A percentile compares a stretch with the other conserved stretches of the same genome.
Conservation (phyloP, 2,113 vertebrate species). For the Propithecus coquereli region DNA sequence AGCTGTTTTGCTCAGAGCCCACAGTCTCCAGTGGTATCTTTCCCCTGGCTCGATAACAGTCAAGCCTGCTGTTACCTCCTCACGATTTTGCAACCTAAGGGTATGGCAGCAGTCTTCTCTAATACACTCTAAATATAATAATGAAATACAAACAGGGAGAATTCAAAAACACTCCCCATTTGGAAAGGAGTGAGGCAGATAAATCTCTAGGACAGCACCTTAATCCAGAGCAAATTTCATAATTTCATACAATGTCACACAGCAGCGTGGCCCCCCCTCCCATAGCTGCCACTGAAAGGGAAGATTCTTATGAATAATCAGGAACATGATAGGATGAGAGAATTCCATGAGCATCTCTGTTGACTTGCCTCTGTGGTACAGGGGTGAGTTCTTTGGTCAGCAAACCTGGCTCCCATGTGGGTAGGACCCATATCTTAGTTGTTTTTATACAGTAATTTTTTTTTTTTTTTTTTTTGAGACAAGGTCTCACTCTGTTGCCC, state of each 20-base stretch:
- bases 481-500: no score
- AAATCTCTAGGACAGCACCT: neutral
- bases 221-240: neutral
- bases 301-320: neutral
- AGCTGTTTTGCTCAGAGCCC: neutral
- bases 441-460: neutral
- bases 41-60: neutral
- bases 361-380: neutral
- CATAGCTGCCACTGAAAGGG: neutral
- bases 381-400: neutral
- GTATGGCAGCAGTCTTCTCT: rapidly evolving
- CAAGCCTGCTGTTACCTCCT: rapidly evolving
- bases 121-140: no score
- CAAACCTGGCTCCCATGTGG: neutral
- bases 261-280: neutral
- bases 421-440: no score
- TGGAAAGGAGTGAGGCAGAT: neutral
- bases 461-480: neutral
- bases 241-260: neutral
- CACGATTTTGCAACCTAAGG: neutral
- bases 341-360: neutral
- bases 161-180: neutral
- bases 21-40: neutral
- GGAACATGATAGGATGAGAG: neutral
- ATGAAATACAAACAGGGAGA: neutral